Evolutionary conservation across 2,113 vertebrate species (phyloP), one percentile per base, ranked within the genome.

Genomic region (Hipposideros armiger): DNA sequence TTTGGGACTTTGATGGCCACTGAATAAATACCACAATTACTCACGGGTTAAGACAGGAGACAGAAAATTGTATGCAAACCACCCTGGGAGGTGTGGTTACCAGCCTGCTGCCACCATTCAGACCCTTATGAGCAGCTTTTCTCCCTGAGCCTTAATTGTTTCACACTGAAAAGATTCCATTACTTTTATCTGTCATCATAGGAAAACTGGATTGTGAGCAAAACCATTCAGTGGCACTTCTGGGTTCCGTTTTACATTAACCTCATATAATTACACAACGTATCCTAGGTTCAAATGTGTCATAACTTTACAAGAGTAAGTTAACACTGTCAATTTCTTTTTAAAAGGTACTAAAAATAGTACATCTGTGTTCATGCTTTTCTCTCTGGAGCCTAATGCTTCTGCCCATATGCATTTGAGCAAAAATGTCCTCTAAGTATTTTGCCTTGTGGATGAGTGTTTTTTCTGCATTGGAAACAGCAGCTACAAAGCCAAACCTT

Each of bases 381-480:
- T 60, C 81, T 94, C 47, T 32, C 17, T 11, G 45, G 56, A 54
- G 50, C 30, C 64, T 89, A 74, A 84, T 96, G 77, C 73, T 94
- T 90, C 88, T 74, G 4, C 30, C 58, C 36, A 40, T 67, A 78
- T 2, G 64, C 15, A 83, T 76, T 80, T 83, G 52, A 72, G 86
- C 54, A 90, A 85, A 70, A 64, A 86, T 56, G 42, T 60, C 62
- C 87, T 87, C 16, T 30, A 85, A 58, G 64, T 64, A 83, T 82
- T 74, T 91, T 69, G 73, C 74, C 36, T 80, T 50, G 89, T 83
- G 2, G 36, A 64, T 4, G 17, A 77, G 32, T 16, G 22, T n/a
- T 58, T 84, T 70, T 91, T 74, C 66, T 92, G 32, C 30, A 32
- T 3, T 52, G 45, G 52, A 32, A 47, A 67, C 22, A 69, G 77